A percentile compares a stretch with the other conserved stretches of the same genome.
Evolutionary conservation across 2,888 invertebrate species (phyloP).

Genomic region (Platycheirus rosarum): DNA sequence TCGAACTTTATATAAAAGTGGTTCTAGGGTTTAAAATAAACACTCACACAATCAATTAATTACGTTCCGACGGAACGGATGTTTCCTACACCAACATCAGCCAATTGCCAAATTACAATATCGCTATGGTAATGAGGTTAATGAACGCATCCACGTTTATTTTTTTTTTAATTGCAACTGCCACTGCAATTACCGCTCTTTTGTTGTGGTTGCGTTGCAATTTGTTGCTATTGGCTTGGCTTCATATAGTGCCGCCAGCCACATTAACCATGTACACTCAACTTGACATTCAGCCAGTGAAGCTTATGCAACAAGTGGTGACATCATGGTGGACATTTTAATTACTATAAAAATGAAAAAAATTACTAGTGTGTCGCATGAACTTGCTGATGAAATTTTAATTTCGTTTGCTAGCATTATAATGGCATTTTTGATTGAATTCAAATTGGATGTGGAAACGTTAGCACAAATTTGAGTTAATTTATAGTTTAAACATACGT

Average conservation of each 20-base stretch:
- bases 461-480: too few species aligned
- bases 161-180: conserved; percentile 14
- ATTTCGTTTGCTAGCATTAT: too few species aligned
- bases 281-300: conserved; percentile 67
- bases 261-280: conserved; percentile 44
- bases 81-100: conserved; percentile 33
- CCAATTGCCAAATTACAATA: conserved; percentile 60
- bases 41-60: conserved; percentile 2
- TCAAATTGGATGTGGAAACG: too few species aligned
- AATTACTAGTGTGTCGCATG: neutral
- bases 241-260: conserved; percentile 7
- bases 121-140: conserved; percentile 67
- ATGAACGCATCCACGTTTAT: conserved; percentile 61
- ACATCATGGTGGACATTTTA: conserved; percentile 67
- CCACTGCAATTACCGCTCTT: conserved; percentile 22
- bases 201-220: conserved; percentile 56
- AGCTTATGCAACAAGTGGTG: conserved; percentile 69
- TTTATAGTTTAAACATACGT: too few species aligned
- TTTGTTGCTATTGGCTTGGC: conserved; percentile 35
- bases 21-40: conserved; percentile 5
- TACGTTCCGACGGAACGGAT: neutral
- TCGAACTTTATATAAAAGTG: neutral
- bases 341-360: conserved; percentile 25
- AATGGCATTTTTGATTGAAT: too few species aligned
- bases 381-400: neutral